Base-by-base conservation (phyloP, 2,797 vertebrate species). In the Chelonia mydas region DNA sequence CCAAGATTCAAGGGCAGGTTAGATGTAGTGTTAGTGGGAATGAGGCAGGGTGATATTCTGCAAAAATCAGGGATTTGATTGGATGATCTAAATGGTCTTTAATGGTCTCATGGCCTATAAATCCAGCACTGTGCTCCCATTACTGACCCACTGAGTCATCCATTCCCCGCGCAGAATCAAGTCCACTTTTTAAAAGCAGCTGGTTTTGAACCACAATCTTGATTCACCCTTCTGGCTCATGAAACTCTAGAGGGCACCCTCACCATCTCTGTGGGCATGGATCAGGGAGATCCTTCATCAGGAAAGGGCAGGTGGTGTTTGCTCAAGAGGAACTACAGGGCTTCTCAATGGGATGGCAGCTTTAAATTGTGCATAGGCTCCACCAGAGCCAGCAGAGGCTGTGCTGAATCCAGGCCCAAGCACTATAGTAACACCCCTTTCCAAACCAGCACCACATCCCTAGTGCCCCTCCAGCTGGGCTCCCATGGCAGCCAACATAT, bases 51-150 rank as follows among this genome's bases (percentile, higher is more conserved):
- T 10, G 19, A 23, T 37, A 23, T 12, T 41, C 86, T 92, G 78
- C 41, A 86, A 82, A 90, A 95, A 37, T 54, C 79, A 93, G 54
- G 23, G 53, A 93, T 77, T n/a, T 89, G 50, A 68, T 77, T 65
- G 33, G 47, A 51, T 51, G 83, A 85, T 37, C 54, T 53, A 68
- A 89, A 76, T 16, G 28, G 81, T 76, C 33, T 76, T 82, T 84
- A 80, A 88, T 89, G 72, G 27, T 57, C 54, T 90, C 65, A 3
- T 4, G 68, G 37, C 0, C 0, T 65, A 7, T 51, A 25, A n/a
- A 47, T 31, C 0, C 0, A 88, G 84, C 3, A 10, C 37, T 79
- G 83, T 33, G 17, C 57, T 87, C 74, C 81, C 68, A 31, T 11
- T 33, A 37, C 37, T 89, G 57, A 72, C 53, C 4, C 1, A 80